Evolutionary conservation across 2,888 invertebrate species (phyloP), one percentile per base, ranked within the genome.

Genomic region (Folsomia manolachei): DNA sequence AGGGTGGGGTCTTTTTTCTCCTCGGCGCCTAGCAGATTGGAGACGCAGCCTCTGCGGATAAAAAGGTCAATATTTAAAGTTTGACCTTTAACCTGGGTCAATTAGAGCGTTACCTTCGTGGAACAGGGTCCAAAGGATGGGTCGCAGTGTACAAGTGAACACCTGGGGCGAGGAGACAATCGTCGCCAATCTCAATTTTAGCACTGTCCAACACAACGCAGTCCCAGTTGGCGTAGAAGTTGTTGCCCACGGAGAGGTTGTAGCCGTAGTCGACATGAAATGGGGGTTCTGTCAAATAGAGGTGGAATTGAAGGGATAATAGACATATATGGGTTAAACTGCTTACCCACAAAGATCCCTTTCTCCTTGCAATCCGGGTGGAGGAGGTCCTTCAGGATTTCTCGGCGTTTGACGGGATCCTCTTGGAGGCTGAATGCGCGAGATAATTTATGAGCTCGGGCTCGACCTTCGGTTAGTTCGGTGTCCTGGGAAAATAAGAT

Each of bases 81-180:
- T n/a, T n/a, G n/a, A n/a, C n/a, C n/a, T n/a, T n/a, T n/a, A n/a
- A n/a, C n/a, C n/a, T n/a, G n/a, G n/a, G n/a, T n/a, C n/a, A n/a
- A n/a, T n/a, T n/a, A n/a, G n/a, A n/a, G 39, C 39, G 14, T 39
- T 39, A 39, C 39, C 56, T 56, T 56, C 56, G 7, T n/a, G 56
- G 27, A 14, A 69, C 70, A 14, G 69, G 68, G 69, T 77, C 74
- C 0, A 79, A 9, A 0, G 80, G 79, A 72, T 80, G 80, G 9
- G 72, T 72, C 2, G 77, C 80, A 9, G 78, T 71, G 63, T 80
- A 80, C 23, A 80, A 71, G 21, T 80, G 78, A 21, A 79, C 80
- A n/a, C 61, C 63, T 4, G 80, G 78, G 1, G 75, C 80, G 14
- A 77, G 26, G 62, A 74, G 56, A 53, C 75, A 75, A 60, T 80